phyloP scores from a whole-genome alignment of 2,888 invertebrate species.

The Fragum sueziense region DNA sequence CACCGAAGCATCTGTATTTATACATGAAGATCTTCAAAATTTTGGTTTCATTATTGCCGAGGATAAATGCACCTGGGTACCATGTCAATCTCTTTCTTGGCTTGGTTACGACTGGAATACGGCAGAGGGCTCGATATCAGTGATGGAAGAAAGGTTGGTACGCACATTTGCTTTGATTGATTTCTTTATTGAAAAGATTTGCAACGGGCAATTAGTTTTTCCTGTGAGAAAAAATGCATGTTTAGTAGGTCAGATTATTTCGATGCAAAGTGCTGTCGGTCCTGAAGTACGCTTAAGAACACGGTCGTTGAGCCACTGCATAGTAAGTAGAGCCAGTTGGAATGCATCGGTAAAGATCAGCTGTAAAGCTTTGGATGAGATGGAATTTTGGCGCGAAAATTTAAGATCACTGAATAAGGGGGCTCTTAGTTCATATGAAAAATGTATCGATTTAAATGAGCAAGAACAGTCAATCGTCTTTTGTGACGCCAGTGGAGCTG shows the following conservation, averaged over 20 bases:
- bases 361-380: too few species aligned
- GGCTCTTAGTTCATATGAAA: too few species aligned
- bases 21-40: constrained; percentile 27
- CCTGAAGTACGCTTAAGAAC: constrained; percentile 23
- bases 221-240: constrained; percentile 34
- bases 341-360: constrained; percentile 29
- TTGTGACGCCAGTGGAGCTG: too few species aligned
- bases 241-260: constrained; percentile 39
- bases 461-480: too few species aligned
- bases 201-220: constrained; percentile 9
- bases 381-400: too few species aligned
- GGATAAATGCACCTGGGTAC: constrained; percentile 52
- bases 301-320: constrained; percentile 26
- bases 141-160: constrained; percentile 33
- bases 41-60: constrained; percentile 58
- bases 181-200: neutral
- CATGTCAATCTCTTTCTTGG: constrained; percentile 37
- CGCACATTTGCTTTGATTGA: neutral
- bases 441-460: too few species aligned
- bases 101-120: constrained; percentile 47
- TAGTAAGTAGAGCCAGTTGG: constrained; percentile 27
- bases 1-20: neutral
- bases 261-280: constrained; percentile 40
- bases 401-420: too few species aligned
- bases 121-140: constrained; percentile 20